A percentile compares a stretch with the other conserved stretches of the same genome.
These are phyloP conservation scores for Entomyzon cyanotis DNA, from an alignment of 2,113 vertebrate genomes.

Conservation along the genomic window DNA sequence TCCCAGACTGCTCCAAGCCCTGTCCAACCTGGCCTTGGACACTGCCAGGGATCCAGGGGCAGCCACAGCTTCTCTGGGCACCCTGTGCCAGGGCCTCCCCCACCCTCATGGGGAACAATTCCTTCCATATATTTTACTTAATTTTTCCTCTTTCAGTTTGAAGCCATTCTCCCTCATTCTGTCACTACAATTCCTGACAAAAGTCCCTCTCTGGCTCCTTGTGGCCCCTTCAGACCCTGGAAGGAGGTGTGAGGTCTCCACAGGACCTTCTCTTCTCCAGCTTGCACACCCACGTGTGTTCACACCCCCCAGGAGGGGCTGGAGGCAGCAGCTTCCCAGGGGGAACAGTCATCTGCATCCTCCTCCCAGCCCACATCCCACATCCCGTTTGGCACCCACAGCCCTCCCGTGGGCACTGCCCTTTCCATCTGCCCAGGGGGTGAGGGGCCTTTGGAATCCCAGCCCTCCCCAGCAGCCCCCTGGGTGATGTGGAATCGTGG, in stretches of 20 bases:
- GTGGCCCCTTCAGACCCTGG: background rate
- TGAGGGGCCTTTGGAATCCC: background rate
- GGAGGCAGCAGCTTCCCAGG: background rate
- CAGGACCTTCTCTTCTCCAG: background rate
- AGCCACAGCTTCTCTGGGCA: background rate
- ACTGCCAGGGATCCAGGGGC: background rate
- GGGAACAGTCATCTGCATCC: background rate
- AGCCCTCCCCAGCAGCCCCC: background rate
- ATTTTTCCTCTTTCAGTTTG: background rate
- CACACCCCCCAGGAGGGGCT: background rate
- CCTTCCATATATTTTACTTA: fast-evolving
- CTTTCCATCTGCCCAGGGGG: too few species aligned
- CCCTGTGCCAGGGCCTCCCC: background rate
- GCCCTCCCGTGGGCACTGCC: background rate
- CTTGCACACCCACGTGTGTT: background rate
- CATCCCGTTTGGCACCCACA: background rate
- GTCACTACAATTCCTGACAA: background rate
- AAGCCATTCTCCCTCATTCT: background rate
- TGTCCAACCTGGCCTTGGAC: background rate
- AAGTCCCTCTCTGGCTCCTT: background rate
- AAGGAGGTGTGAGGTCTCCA: background rate
- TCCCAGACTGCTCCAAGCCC: background rate
- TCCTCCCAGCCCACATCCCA: conserved; percentile 5
- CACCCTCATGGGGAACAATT: fast-evolving
- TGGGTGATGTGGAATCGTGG: fast-evolving